Conservation (phyloP, 2,113 vertebrate genomes). For the Rhodinocichla rosea region DNA sequence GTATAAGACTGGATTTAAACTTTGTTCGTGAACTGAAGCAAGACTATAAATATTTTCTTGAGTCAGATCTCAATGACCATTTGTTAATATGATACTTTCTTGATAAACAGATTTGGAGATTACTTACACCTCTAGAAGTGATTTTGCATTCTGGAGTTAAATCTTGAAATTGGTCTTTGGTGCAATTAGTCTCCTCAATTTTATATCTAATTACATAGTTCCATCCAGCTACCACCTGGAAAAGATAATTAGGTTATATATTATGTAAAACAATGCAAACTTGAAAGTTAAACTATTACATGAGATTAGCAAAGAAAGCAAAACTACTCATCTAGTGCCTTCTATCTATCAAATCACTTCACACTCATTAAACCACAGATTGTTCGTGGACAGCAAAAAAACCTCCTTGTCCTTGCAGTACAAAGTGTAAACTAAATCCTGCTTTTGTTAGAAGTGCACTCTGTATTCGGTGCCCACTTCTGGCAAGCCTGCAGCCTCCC, state of each 20-base stretch:
- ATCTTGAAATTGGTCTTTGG: slow-evolving; percentile 75
- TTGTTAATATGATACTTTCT: not conserved
- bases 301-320: not conserved
- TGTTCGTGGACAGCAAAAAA: not conserved
- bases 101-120: not conserved
- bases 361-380: not conserved
- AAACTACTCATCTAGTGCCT: not conserved
- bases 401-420: not conserved
- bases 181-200: slow-evolving; percentile 82
- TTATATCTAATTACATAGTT: slow-evolving; percentile 78
- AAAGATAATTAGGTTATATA: slow-evolving; percentile 3
- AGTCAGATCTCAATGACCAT: not conserved
- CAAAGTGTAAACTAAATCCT: not conserved
- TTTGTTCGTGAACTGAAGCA: not conserved
- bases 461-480: not conserved
- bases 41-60: not conserved
- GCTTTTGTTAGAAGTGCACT: not conserved
- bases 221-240: slow-evolving; percentile 83
- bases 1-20: not conserved
- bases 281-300: not conserved
- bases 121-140: slow-evolving; percentile 71
- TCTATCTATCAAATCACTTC: not conserved
- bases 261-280: not conserved
- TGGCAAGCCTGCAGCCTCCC: not conserved
- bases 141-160: slow-evolving; percentile 74